phyloP scores from a whole-genome alignment of 2,113 vertebrate genomes.

The Chionodraco myersi region DNA sequence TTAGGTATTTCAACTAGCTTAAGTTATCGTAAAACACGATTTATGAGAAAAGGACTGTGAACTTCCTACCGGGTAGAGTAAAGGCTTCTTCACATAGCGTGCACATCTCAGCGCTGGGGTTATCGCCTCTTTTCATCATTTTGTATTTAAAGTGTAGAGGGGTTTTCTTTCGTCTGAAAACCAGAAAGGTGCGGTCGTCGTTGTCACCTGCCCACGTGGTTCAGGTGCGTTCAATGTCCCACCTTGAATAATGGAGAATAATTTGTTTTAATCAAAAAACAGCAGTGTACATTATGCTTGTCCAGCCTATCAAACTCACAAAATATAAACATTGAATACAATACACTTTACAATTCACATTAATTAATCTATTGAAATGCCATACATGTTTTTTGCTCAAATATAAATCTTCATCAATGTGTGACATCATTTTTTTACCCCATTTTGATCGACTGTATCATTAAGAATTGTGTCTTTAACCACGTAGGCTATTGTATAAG shows the following conservation, averaged over 20 bases:
- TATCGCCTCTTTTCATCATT: conserved; percentile 30
- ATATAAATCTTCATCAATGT: too few species aligned
- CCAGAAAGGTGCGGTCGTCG: rapidly evolving
- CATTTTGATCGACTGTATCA: too few species aligned
- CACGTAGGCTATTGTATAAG: too few species aligned
- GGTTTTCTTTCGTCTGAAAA: rapidly evolving
- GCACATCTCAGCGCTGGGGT: conserved; percentile 34
- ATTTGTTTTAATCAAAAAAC: too few species aligned
- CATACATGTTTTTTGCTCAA: too few species aligned
- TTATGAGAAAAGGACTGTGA: not conserved
- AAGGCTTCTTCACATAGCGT: conserved; percentile 58
- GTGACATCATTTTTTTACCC: too few species aligned
- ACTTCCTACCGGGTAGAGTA: conserved; percentile 66
- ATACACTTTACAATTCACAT: too few species aligned
- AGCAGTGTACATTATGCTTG: too few species aligned
- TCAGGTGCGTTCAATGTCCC: conserved; percentile 13
- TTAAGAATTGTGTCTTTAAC: too few species aligned
- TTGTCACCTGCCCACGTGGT: conserved; percentile 18
- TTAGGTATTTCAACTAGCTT: not conserved
- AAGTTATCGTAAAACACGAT: not conserved
- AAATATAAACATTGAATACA: too few species aligned
- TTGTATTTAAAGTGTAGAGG: rapidly evolving
- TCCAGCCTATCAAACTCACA: too few species aligned
- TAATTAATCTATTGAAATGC: too few species aligned
- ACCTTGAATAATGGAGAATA: not conserved